Evolutionary conservation across 2,797 vertebrate species (phyloP).

Genomic region (Sarcophilus harrisii): DNA sequence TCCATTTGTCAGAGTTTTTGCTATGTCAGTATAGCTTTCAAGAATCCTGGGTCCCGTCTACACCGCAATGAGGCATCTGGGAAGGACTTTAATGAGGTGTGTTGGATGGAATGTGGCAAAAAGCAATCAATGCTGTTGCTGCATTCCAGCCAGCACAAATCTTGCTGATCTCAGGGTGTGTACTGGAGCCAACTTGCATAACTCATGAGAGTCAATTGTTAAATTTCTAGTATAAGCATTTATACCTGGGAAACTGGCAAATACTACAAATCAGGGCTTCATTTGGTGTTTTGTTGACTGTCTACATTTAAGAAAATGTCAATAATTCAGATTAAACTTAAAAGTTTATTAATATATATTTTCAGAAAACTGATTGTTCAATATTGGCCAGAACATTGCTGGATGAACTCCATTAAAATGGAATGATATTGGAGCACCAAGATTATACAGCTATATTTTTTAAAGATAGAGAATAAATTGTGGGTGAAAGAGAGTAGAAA

Average conservation of each 20-base stretch:
- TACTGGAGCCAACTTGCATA: neutral
- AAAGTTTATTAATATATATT: neutral
- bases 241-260: neutral
- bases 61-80: neutral
- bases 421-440: neutral
- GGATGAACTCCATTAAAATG: neutral
- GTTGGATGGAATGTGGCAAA: neutral
- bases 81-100: neutral
- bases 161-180: neutral
- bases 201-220: neutral
- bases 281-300: neutral
- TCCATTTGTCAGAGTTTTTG: neutral
- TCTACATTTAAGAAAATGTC: neutral
- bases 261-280: neutral
- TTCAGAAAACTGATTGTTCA: neutral
- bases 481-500: conserved; percentile 52
- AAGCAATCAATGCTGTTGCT: neutral
- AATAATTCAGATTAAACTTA: neutral
- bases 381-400: neutral
- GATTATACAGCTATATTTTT: neutral
- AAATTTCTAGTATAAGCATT: neutral
- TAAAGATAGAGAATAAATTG: conserved; percentile 56
- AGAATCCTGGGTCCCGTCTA: neutral
- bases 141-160: neutral
- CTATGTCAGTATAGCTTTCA: neutral